A percentile compares a stretch with the other conserved stretches of the same genome.
These are phyloP conservation scores for Hippopotamyrus pictus DNA, from an alignment of 2,797 vertebrate genomes.

Conservation along the genomic window DNA sequence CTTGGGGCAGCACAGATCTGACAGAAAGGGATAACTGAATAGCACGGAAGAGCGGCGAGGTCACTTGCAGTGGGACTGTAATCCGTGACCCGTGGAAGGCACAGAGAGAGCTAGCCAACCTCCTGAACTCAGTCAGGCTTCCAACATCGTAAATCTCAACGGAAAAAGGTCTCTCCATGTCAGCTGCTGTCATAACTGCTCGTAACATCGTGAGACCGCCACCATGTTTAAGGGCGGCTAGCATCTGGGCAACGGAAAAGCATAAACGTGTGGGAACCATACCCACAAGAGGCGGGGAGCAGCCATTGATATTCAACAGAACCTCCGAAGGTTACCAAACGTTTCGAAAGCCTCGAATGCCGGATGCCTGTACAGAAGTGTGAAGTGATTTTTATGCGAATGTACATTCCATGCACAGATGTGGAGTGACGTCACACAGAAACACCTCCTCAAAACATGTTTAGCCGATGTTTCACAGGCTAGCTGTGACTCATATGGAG, in stretches of 20 bases:
- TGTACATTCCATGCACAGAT: background rate
- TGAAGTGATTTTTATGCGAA: slow-evolving; percentile 1
- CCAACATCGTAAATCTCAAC: background rate
- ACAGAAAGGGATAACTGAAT: slow-evolving; percentile 56
- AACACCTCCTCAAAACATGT: background rate
- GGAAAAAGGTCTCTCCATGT: slow-evolving; percentile 6
- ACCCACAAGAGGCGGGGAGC: background rate
- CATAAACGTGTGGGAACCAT: slow-evolving; percentile 33
- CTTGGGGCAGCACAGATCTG: slow-evolving; percentile 51
- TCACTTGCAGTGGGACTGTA: slow-evolving; percentile 13
- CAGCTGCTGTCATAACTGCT: slow-evolving; percentile 19
- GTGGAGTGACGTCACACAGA: background rate
- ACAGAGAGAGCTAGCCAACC: slow-evolving; percentile 15
- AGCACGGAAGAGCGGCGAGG: slow-evolving; percentile 35
- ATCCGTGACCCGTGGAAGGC: slow-evolving; percentile 42
- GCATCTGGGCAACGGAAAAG: slow-evolving; percentile 25
- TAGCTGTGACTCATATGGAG: slow-evolving; percentile 45
- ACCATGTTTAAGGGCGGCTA: slow-evolving; percentile 27
- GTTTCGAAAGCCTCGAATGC: background rate
- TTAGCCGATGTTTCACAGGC: slow-evolving; percentile 37
- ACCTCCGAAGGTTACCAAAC: slow-evolving; percentile 11
- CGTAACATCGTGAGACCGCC: slow-evolving; percentile 28
- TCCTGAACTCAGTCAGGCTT: background rate
- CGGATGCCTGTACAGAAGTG: background rate
- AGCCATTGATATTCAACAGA: slow-evolving; percentile 17